A percentile compares a stretch with the other conserved stretches of the same genome.
Evolutionary conservation across 2,797 vertebrate species (phyloP).

Genomic region (Phrynocephalus vlangalii): DNA sequence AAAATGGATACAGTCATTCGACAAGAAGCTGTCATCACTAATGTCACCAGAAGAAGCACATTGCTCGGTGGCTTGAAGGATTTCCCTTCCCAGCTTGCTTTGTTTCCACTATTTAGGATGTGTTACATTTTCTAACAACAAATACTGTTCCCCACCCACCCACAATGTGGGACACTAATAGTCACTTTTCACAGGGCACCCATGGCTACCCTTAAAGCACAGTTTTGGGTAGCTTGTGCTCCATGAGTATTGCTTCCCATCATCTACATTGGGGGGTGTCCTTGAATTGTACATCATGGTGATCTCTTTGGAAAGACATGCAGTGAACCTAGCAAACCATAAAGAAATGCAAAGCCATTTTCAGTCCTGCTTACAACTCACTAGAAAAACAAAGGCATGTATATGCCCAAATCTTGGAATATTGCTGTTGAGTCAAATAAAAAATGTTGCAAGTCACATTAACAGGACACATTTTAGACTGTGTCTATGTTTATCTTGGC

Average conservation of each 20-base stretch:
- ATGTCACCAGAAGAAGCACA: conserved; percentile 1
- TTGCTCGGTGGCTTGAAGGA: conserved; percentile 6
- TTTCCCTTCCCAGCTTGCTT: neutral
- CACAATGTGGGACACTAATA: conserved; percentile 50
- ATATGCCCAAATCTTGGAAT: neutral
- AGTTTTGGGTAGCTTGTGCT: neutral
- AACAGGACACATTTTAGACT: neutral
- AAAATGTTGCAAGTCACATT: neutral
- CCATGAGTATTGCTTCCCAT: neutral
- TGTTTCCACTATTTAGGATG: conserved; percentile 41
- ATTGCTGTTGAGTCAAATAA: neutral
- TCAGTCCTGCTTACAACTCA: too few relatives aligned
- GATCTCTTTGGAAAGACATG: neutral
- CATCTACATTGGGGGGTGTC: neutral
- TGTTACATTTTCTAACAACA: conserved; percentile 58
- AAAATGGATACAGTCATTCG: conserved; percentile 38
- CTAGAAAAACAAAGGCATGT: too few relatives aligned
- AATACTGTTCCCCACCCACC: conserved; percentile 53
- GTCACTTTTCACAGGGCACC: conserved; percentile 5
- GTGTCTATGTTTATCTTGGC: too few relatives aligned
- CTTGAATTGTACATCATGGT: neutral
- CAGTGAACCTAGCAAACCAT: neutral
- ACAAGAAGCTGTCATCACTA: conserved; percentile 24
- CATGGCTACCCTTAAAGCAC: neutral
- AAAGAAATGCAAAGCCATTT: too few relatives aligned